A percentile compares a stretch with the other conserved stretches of the same genome.
phyloP scores from a whole-genome alignment of 92 coral and sea anemone species.

The Zoanthus sansibaricus region DNA sequence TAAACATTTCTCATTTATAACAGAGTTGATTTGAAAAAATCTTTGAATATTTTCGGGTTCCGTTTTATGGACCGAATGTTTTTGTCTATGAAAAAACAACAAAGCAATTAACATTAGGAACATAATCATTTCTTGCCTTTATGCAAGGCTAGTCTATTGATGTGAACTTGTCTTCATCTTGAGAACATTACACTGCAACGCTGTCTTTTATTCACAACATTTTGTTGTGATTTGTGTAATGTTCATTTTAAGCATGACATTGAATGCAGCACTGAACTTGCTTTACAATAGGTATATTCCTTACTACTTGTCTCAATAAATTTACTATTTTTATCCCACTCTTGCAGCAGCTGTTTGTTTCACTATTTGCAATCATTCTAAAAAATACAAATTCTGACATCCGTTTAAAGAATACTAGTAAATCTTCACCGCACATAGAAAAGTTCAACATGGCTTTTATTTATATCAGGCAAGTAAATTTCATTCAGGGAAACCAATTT shows the following conservation, averaged over 20 bases:
- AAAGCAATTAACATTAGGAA: too few relatives aligned
- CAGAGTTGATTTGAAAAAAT: too few relatives aligned
- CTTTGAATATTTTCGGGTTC: too few relatives aligned
- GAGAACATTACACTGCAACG: constrained; percentile 35
- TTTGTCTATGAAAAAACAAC: too few relatives aligned
- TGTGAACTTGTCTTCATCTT: not conserved
- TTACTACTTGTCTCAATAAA: constrained; percentile 22
- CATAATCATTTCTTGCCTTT: not conserved
- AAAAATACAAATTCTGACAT: too few relatives aligned
- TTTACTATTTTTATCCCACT: not conserved
- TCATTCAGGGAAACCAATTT: too few relatives aligned
- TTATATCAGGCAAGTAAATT: too few relatives aligned
- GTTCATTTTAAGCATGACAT: constrained; percentile 23
- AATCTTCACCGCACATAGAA: not conserved
- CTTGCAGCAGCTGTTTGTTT: constrained; percentile 12
- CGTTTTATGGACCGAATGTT: too few relatives aligned
- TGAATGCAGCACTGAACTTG: not conserved
- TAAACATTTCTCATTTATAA: too few relatives aligned
- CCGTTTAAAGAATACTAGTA: not conserved
- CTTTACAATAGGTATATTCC: constrained; percentile 19
- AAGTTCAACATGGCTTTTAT: not conserved
- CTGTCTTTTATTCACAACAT: constrained; percentile 8
- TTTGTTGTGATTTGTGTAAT: constrained; percentile 39
- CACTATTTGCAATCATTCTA: not conserved
- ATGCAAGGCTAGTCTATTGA: not conserved